Percentiles rank a stretch among this genome's conserved stretches.
Conservation (phyloP, 2,888 invertebrate genomes). For the Spialia ferax region DNA sequence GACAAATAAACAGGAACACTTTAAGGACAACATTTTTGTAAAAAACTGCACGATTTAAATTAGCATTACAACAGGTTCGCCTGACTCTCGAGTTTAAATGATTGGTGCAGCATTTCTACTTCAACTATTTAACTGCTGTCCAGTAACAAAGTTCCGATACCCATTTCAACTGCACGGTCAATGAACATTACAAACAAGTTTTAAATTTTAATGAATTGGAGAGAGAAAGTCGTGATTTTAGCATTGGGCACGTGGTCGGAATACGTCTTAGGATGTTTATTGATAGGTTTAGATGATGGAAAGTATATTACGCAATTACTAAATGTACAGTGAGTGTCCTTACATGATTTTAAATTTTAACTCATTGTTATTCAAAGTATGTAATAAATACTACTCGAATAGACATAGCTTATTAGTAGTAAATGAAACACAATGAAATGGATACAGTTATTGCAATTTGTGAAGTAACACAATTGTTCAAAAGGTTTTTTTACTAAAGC, state of each 20-base stretch:
- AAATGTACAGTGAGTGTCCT: neutral
- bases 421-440: too few relatives aligned
- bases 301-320: slow-evolving; percentile 30
- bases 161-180: slow-evolving; percentile 70
- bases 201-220: slow-evolving; percentile 78
- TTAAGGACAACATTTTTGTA: slow-evolving; percentile 38
- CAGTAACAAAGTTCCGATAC: slow-evolving; percentile 67
- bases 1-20: slow-evolving; percentile 48
- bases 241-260: slow-evolving; percentile 62
- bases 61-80: slow-evolving; percentile 53
- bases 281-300: slow-evolving; percentile 27
- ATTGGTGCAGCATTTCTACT: slow-evolving; percentile 65
- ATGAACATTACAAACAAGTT: slow-evolving; percentile 76
- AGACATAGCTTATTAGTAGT: too few relatives aligned
- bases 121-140: slow-evolving; percentile 75
- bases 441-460: too few relatives aligned
- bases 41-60: slow-evolving; percentile 23
- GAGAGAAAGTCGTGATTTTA: slow-evolving; percentile 74
- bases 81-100: slow-evolving; percentile 68
- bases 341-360: neutral
- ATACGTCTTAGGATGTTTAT: slow-evolving; percentile 46
- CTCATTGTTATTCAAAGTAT: too few relatives aligned
- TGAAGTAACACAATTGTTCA: too few relatives aligned
- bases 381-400: too few relatives aligned
- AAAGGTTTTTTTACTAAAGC: too few relatives aligned